Evolutionary conservation across 2,888 invertebrate genomes (phyloP).

Genomic region (Folsomia manolachei): DNA sequence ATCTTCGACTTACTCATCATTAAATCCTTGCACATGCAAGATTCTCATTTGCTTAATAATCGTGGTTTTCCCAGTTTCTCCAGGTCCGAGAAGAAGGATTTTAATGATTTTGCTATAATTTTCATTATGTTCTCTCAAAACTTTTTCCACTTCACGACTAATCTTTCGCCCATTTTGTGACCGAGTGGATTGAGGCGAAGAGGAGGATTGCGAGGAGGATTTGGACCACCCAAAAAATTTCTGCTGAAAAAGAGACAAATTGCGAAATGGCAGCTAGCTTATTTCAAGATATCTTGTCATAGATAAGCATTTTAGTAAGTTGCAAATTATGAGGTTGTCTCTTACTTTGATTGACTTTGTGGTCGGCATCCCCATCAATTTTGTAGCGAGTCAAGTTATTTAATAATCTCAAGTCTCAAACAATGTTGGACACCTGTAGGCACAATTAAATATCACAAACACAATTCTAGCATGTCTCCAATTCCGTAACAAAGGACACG

Average conservation of each 20-base stretch:
- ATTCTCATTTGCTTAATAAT: conserved; percentile 85
- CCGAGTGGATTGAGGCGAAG: not conserved
- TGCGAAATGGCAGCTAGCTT: not conserved
- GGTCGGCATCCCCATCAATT: conserved; percentile 5
- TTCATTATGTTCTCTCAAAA: conserved; percentile 51
- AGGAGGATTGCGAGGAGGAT: not conserved
- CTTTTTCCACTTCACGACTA: conserved; percentile 52
- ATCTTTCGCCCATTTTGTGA: conserved; percentile 29
- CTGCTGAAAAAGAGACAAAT: not conserved
- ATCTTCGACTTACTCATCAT: conserved; percentile 61
- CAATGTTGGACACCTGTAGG: not conserved
- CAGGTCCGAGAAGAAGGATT: conserved; percentile 51
- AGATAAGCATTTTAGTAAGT: not conserved
- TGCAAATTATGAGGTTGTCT: not conserved
- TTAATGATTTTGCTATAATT: conserved; percentile 52
- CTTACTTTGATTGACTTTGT: not conserved
- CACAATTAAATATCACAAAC: not conserved
- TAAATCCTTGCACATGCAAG: conserved; percentile 74
- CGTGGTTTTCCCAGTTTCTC: conserved; percentile 65
- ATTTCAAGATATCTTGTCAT: too few species aligned
- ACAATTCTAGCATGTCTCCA: not conserved
- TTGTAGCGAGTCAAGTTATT: not conserved
- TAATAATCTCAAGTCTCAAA: not conserved
- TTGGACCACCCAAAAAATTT: conserved; percentile 8
- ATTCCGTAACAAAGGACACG: not conserved